phyloP scores from a whole-genome alignment of 1,140 invertebrate genomes.

The Idris sp. region DNA sequence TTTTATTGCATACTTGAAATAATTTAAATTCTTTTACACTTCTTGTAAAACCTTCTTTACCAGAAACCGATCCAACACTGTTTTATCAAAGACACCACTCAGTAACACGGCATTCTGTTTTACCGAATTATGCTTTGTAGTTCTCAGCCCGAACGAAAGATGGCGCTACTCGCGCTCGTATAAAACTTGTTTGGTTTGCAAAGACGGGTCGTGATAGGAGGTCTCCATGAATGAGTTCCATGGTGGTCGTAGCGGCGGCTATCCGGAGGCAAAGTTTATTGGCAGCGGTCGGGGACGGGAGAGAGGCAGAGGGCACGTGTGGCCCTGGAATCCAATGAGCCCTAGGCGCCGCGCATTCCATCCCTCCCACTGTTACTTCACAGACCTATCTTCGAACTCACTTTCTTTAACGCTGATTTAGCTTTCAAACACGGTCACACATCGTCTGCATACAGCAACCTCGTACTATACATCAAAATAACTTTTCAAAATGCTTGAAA shows the following conservation, averaged over 20 bases:
- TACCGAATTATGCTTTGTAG: too few species aligned
- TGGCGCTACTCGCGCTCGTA: conserved; percentile 21
- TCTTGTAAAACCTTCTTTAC: too few species aligned
- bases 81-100: too few species aligned
- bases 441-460: conserved; percentile 42
- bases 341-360: conserved; percentile 82
- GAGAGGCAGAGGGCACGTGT: conserved; percentile 76
- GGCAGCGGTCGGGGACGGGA: conserved; percentile 70
- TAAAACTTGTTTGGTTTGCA: conserved; percentile 18
- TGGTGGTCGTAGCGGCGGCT: conserved; percentile 78
- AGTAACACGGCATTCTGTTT: too few species aligned
- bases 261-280: conserved; percentile 77
- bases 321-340: conserved; percentile 80
- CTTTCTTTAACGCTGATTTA: conserved; percentile 70
- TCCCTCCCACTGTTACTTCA: conserved; percentile 67
- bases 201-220: conserved; percentile 72
- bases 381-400: conserved; percentile 69
- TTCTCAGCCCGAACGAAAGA: conserved; percentile 6
- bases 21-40: too few species aligned
- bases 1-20: too few species aligned
- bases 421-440: conserved; percentile 66
- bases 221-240: conserved; percentile 78
- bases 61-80: too few species aligned
- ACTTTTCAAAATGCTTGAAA: too few species aligned
- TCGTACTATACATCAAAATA: conserved; percentile 37